These are phyloP conservation scores for Vireo griseus DNA, from an alignment of 2,797 vertebrate species.

Conservation along the genomic window DNA sequence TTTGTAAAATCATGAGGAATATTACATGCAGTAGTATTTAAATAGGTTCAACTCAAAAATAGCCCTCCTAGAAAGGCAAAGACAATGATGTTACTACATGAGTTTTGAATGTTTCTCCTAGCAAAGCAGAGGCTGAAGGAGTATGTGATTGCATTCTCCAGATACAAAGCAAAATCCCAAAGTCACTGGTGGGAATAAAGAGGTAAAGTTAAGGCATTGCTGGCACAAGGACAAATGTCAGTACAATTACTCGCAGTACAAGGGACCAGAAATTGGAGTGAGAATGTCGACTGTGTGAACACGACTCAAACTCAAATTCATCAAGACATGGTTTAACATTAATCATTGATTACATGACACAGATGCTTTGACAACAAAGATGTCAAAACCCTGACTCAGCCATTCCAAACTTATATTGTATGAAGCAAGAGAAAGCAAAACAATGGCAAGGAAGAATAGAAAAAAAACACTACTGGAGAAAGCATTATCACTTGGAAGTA, in stretches of 20 bases:
- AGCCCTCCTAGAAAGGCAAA: neutral
- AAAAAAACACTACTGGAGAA: neutral
- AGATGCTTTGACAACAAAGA: neutral
- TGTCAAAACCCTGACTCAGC: neutral
- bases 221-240: neutral
- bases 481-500: neutral
- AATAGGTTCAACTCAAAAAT: neutral
- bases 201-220: neutral
- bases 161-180: neutral
- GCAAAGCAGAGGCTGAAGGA: neutral
- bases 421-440: neutral
- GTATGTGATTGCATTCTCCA: neutral
- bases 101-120: neutral
- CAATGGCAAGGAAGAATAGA: neutral
- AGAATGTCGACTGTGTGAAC: neutral
- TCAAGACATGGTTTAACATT: neutral
- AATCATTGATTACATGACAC: neutral
- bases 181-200: neutral
- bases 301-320: neutral
- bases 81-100: fast-evolving
- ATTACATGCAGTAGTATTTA: neutral
- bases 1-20: neutral
- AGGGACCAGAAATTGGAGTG: neutral
- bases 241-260: neutral
- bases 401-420: neutral